phyloP scores from a whole-genome alignment of 2,888 invertebrate species.

The Willowsia nigromaculata region DNA sequence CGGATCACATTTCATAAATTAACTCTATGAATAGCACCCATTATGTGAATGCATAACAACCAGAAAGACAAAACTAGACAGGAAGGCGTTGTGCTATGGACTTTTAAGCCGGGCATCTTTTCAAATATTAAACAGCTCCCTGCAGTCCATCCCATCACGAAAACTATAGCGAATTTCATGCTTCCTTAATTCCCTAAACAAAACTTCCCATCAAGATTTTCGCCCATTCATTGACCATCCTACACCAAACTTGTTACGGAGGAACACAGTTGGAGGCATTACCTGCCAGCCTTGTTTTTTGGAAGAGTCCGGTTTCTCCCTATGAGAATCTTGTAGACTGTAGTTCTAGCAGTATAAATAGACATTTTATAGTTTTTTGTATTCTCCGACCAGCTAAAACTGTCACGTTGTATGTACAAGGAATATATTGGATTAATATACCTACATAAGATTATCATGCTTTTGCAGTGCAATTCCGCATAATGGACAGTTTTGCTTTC shows the following conservation, averaged over 20 bases:
- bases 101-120: too few species aligned
- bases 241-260: background rate
- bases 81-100: background rate
- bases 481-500: constrained; percentile 28
- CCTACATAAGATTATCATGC: background rate
- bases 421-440: background rate
- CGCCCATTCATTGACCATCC: background rate
- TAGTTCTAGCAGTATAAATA: background rate
- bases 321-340: background rate
- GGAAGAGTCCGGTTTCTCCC: background rate
- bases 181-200: background rate
- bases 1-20: constrained; percentile 5
- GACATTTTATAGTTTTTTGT: background rate
- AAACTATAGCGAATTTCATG: background rate
- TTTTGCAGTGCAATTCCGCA: background rate
- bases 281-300: constrained; percentile 21
- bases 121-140: background rate
- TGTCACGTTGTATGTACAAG: background rate
- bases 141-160: background rate
- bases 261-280: background rate
- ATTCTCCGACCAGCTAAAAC: background rate
- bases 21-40: constrained; percentile 1
- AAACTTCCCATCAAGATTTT: background rate
- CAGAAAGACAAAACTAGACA: background rate
- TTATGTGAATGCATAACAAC: background rate